Evolutionary conservation across 1,140 invertebrate genomes (phyloP), one percentile per base, ranked within the genome.

Genomic region (Harpegnathos saltator): DNA sequence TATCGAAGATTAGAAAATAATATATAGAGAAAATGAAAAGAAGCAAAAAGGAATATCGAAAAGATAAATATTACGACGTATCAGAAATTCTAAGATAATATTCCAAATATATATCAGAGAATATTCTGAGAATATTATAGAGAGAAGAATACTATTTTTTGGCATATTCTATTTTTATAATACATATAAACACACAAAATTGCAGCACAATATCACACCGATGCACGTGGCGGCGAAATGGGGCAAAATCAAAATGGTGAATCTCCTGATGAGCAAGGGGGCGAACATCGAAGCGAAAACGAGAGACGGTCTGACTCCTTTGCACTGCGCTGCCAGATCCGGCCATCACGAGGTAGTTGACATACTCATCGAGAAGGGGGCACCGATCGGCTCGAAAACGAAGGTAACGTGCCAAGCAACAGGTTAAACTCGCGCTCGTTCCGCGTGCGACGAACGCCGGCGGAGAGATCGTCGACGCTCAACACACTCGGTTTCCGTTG

Each of bases 281-380:
- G 99, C 98, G 11, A 97, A 98, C 91, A 98, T 99, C 91, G 98
- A 99, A 93, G 97, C 98, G 14, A 98, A 98, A 92, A 99, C 99
- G 0, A 95, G 98, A 78, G 99, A 99, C 94, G 98, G 99, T 0
- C 95, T 99, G 12, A 99, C 99, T 3, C 98, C 98, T 0, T 92
- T 98, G 22, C 97, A 98, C 91, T 98, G 99, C 95, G 99, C 98
- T 0, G 98, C 99, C 11, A 95, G 99, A 59, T 99, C 98, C 62
- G 99, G 99, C 1, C 99, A 99, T 94, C 98, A 99, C 87, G 97
- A 98, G 90, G 99, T 99, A 0, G 98, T 99, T 14, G 98, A 99
- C 86, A 95, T 98, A 71, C 94, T 99, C 12, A 95, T 99, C 33
- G 97, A 98, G 89, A 97, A 98, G 90, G 97, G 97, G 50, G 98